phyloP scores from a whole-genome alignment of 2,113 vertebrate species.

The Piprites chloris region DNA sequence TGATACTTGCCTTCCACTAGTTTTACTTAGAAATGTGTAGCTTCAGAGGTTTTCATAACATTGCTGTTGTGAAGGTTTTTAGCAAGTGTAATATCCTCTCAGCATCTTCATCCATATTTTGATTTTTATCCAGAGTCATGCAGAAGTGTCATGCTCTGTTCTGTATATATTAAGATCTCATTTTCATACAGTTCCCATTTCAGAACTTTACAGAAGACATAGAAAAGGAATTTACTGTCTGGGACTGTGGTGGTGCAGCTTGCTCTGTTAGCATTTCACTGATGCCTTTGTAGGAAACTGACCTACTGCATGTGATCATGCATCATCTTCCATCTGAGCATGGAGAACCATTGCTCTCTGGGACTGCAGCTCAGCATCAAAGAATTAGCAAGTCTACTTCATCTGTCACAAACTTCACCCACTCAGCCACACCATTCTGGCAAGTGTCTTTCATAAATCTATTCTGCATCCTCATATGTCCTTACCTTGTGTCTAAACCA shows the following conservation, averaged over 20 bases:
- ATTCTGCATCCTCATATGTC: not conserved
- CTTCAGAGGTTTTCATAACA: not conserved
- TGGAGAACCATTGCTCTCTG: not conserved
- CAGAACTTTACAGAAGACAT: not conserved
- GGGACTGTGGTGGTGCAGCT: not conserved
- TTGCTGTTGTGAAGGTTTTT: not conserved
- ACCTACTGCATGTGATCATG: not conserved
- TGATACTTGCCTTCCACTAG: not conserved
- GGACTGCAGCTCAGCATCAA: not conserved
- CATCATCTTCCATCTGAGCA: not conserved
- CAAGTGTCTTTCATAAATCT: not conserved
- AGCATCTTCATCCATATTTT: not conserved
- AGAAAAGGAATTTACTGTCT: not conserved
- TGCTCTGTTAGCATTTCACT: not conserved
- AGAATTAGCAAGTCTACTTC: not conserved
- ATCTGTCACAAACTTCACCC: slow-evolving; percentile 8
- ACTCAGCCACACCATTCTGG: not conserved
- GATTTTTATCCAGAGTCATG: not conserved
- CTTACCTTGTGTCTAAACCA: not conserved
- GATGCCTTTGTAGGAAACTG: not conserved
- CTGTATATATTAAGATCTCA: not conserved
- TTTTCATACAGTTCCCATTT: not conserved
- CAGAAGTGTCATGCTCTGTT: not conserved
- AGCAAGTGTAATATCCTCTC: not conserved
- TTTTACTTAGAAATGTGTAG: not conserved